phyloP scores from a whole-genome alignment of 2,113 vertebrate genomes.

The Cinclus cinclus region DNA sequence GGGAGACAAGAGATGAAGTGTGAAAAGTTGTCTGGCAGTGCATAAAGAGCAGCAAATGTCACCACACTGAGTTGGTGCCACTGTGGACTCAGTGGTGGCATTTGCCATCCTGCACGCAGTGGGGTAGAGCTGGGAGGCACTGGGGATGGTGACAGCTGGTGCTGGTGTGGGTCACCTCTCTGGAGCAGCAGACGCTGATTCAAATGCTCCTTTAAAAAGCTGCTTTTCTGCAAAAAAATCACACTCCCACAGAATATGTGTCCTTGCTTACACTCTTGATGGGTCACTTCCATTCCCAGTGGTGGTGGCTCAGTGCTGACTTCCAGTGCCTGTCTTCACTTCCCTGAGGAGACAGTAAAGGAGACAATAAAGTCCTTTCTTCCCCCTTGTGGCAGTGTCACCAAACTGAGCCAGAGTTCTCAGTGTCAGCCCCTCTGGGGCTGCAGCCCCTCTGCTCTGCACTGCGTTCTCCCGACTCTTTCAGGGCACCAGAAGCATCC shows the following conservation, averaged over 20 bases:
- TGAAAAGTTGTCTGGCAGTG: conserved; percentile 2
- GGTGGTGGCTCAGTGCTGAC: not conserved
- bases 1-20: not conserved
- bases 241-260: not conserved
- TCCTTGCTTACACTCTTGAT: not conserved
- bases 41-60: conserved; percentile 26
- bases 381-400: not conserved
- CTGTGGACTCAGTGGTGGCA: not conserved
- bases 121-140: not conserved
- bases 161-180: not conserved
- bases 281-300: not conserved
- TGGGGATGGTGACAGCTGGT: not conserved
- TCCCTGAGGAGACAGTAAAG: not conserved
- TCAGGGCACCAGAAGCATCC: not conserved
- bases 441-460: not conserved
- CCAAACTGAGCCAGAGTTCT: not conserved
- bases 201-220: not conserved
- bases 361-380: not conserved
- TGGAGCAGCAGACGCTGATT: not conserved
- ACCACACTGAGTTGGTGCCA: not conserved
- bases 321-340: not conserved
- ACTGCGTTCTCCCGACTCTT: accelerated
- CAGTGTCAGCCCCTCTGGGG: not conserved
- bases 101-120: not conserved
- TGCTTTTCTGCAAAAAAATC: not conserved